phyloP scores from a whole-genome alignment of 2,797 vertebrate genomes.

The Phoeniculus purpureus region DNA sequence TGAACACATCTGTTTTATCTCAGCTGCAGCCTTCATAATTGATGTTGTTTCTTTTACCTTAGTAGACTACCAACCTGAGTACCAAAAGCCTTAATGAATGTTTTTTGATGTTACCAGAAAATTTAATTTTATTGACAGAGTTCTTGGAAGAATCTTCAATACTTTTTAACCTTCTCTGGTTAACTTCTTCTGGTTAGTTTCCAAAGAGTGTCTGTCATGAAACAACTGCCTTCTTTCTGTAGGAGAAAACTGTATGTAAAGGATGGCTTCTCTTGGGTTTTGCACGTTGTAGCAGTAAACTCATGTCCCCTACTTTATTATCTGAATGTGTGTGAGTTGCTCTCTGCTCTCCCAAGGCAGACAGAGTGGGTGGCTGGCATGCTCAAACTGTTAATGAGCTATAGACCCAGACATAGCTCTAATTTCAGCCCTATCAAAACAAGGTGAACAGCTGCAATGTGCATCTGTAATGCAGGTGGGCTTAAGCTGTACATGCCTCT shows the following conservation, averaged over 20 bases:
- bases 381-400: not conserved
- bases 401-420: not conserved
- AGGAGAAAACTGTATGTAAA: not conserved
- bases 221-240: not conserved
- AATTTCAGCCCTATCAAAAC: not conserved
- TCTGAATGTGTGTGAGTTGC: not conserved
- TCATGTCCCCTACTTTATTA: not conserved
- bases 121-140: not conserved
- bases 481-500: not conserved
- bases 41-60: not conserved
- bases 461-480: not conserved
- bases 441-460: not conserved
- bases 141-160: not conserved
- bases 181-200: fast-evolving
- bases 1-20: not conserved
- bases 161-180: not conserved
- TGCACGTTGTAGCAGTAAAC: not conserved
- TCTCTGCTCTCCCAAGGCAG: not conserved
- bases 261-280: not conserved
- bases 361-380: not conserved
- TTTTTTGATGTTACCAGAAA: not conserved
- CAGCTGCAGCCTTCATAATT: not conserved
- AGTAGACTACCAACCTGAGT: not conserved
- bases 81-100: not conserved
- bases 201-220: too few species aligned